Evolutionary conservation across 1,140 invertebrate genomes (phyloP), one percentile per base, ranked within the genome.

Genomic region (Bombyx mori): DNA sequence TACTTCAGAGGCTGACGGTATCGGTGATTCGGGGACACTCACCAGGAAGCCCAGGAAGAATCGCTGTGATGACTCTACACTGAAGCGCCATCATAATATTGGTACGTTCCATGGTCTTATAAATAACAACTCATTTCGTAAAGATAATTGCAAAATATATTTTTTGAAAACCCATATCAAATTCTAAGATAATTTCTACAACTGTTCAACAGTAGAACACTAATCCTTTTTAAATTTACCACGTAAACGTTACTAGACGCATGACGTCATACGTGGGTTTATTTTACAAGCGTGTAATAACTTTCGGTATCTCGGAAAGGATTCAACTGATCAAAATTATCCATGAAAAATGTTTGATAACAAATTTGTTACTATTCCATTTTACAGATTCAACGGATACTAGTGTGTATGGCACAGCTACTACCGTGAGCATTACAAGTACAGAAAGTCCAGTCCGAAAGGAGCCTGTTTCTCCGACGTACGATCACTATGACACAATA

Each of bases 21-120:
- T 89, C 6, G 91, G 90, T 42, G 90, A 91, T 59, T 90, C 89
- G 8, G 91, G 92, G 8, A 93, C 92, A 0, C 70, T 93, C 2
- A 93, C 92, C 47, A 61, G 79, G 1, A 61, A 74, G 7, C 69
- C 78, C 0, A 65, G 82, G 9, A 8, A 49, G 43, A 8, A 58
- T 0, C 63, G 75, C 6, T 57, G 70, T 6, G 82, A 82, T 71
- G 89, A 83, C 56, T 72, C 77, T 10, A 83, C 82, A 6, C 70
- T 84, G 12, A 82, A 77, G 56, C 62, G 79, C 47, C 75, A 79
- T 48, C 77, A 78, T 54, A 63, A 64, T 35, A 69, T 69, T 6
- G 72, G 74, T 77, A 10, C 62, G 57, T 56, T 7, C 42, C 42
- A 54, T 42, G 8, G 7, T 10, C 8, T 9, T 10, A 10, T 53